A percentile compares a stretch with the other conserved stretches of the same genome.
These are phyloP conservation scores for Montipora foliosa DNA, from an alignment of 64 coral and sea anemone species.

Conservation along the genomic window DNA sequence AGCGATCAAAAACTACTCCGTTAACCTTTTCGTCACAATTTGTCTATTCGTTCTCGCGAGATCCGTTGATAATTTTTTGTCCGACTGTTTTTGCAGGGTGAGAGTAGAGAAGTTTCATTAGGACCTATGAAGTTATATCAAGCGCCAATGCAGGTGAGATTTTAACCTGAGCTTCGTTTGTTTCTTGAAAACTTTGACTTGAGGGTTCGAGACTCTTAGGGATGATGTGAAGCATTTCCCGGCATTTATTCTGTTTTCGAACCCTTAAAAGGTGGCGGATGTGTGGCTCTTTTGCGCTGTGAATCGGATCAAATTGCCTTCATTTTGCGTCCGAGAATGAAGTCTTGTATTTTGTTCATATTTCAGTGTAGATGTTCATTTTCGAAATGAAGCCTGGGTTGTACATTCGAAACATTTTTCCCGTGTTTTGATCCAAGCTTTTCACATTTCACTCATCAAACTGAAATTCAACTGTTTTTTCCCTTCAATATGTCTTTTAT, in stretches of 20 bases:
- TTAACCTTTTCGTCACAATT: conserved; percentile 21
- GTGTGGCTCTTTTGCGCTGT: background rate
- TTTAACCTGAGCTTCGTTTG: conserved; percentile 30
- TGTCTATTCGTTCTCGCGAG: background rate
- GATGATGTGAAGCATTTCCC: conserved; percentile 50
- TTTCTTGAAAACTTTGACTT: conserved; percentile 59
- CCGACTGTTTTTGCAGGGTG: conserved; percentile 77
- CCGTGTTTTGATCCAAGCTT: conserved; percentile 1
- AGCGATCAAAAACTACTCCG: conserved; percentile 40
- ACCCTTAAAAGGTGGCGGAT: background rate
- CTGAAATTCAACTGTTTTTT: conserved; percentile 2
- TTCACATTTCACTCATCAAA: conserved; percentile 8
- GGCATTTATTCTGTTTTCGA: conserved; percentile 3
- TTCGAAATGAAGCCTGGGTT: conserved; percentile 22
- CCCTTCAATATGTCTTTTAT: background rate
- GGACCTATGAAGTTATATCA: conserved; percentile 99
- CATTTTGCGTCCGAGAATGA: background rate
- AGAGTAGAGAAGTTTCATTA: conserved; percentile 86
- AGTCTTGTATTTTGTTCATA: background rate
- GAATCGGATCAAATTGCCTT: conserved; percentile 28
- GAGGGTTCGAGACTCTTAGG: conserved; percentile 53
- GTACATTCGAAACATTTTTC: conserved; percentile 30
- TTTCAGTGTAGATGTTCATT: conserved; percentile 38
- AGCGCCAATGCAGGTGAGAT: conserved; percentile 88
- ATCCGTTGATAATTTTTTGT: conserved; percentile 39